Percentiles rank a stretch among this genome's conserved stretches.
These are phyloP conservation scores for Strix occidentalis DNA, from an alignment of 2,797 vertebrate species.

Conservation along the genomic window DNA sequence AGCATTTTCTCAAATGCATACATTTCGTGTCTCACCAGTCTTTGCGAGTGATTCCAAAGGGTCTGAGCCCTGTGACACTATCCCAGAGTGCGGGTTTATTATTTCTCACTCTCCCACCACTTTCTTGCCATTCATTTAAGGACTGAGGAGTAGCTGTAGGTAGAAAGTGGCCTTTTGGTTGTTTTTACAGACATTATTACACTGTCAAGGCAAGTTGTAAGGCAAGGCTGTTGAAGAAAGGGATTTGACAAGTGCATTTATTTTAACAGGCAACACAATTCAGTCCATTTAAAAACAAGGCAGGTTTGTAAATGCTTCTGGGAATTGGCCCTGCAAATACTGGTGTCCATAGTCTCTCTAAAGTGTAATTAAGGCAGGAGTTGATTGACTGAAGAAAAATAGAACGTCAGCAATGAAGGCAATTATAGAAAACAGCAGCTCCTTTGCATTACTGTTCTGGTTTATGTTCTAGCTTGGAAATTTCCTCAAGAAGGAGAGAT, in stretches of 20 bases:
- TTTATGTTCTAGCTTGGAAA: neutral
- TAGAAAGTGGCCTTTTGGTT: neutral
- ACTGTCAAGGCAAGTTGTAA: neutral
- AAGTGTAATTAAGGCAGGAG: constrained; percentile 52
- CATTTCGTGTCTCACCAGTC: neutral
- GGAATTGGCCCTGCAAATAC: neutral
- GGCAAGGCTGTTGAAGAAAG: constrained; percentile 24
- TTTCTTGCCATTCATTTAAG: neutral
- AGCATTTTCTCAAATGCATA: neutral
- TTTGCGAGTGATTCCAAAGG: neutral
- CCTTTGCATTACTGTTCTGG: neutral
- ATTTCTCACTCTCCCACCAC: neutral
- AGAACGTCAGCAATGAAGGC: neutral
- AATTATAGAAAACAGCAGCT: constrained; percentile 21
- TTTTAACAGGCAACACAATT: neutral
- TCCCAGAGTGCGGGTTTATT: neutral
- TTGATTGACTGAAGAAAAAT: constrained; percentile 58
- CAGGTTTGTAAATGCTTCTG: neutral
- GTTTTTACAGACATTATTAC: constrained; percentile 42
- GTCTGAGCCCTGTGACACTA: neutral
- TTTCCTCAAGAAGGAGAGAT: neutral
- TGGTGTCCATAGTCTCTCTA: neutral
- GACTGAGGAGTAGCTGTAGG: neutral
- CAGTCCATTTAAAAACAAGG: neutral
- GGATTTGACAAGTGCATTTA: constrained; percentile 19